A percentile compares a stretch with the other conserved stretches of the same genome.
Conservation (phyloP, 2,113 vertebrate species). For the Chaetorhynchus papuensis region DNA sequence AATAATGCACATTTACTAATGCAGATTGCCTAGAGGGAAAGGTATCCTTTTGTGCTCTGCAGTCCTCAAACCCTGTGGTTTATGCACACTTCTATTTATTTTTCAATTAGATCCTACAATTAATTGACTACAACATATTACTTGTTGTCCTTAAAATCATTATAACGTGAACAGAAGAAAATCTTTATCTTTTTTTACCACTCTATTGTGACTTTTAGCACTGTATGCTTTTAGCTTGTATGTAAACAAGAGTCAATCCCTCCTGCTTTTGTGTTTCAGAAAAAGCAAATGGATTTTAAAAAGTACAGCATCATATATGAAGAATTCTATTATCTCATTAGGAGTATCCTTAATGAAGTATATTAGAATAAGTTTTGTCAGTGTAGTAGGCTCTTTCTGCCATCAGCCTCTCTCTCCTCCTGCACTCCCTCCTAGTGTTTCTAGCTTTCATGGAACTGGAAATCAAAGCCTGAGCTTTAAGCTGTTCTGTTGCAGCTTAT, state of each 20-base stretch:
- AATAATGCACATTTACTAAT: background rate
- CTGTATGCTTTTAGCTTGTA: background rate
- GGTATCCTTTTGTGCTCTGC: background rate
- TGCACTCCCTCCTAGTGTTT: background rate
- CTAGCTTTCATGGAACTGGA: background rate
- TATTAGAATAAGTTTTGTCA: background rate
- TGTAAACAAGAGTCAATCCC: background rate
- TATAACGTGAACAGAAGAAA: background rate
- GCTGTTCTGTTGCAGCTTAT: background rate
- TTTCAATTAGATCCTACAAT: background rate
- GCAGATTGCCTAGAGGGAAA: background rate
- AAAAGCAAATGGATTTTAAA: background rate
- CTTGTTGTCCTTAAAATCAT: background rate
- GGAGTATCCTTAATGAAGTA: background rate
- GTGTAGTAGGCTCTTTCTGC: background rate
- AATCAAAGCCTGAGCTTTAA: background rate
- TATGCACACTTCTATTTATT: background rate
- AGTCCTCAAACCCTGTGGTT: background rate
- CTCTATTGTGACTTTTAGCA: background rate
- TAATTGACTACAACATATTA: background rate
- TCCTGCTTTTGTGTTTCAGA: background rate
- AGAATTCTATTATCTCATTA: background rate
- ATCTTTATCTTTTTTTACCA: background rate
- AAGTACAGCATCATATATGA: background rate
- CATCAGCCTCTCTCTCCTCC: background rate